Conservation (phyloP, 2,113 vertebrate species). For the Cyanoliseus patagonus region DNA sequence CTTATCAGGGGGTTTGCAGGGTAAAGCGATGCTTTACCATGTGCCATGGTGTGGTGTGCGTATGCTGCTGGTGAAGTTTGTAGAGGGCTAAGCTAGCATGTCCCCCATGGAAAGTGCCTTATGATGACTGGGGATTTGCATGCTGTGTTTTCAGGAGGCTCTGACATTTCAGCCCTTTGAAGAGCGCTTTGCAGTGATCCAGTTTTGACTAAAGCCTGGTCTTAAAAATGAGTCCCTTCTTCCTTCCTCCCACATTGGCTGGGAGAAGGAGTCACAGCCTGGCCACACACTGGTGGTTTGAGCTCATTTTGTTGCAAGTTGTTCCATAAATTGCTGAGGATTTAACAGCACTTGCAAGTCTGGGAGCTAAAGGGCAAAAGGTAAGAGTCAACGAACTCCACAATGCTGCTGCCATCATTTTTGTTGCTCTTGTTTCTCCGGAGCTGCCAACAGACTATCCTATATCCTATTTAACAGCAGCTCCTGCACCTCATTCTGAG, state of each 20-base stretch:
- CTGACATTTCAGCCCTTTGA: background rate
- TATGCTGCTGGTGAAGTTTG: background rate
- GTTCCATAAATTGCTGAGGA: background rate
- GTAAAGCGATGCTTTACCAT: background rate
- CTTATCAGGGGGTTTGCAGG: background rate
- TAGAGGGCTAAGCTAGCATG: background rate
- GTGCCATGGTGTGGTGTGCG: rapidly evolving
- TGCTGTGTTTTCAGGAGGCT: background rate
- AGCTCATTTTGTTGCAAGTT: background rate
- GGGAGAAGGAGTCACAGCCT: background rate
- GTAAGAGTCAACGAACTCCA: background rate
- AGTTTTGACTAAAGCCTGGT: background rate
- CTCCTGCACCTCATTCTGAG: background rate
- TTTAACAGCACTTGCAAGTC: background rate
- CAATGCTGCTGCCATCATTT: background rate
- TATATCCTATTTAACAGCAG: background rate
- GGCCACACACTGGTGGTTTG: rapidly evolving
- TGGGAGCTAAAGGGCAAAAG: background rate
- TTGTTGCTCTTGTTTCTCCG: background rate
- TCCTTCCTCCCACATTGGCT: background rate
- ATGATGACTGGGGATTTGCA: background rate
- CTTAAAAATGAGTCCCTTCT: background rate
- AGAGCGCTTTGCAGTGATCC: background rate
- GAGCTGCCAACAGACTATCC: background rate
- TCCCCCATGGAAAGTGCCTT: background rate